A percentile compares a stretch with the other conserved stretches of the same genome.
Conservation (phyloP, 2,888 invertebrate species). For the Drosophila nigricruria region DNA sequence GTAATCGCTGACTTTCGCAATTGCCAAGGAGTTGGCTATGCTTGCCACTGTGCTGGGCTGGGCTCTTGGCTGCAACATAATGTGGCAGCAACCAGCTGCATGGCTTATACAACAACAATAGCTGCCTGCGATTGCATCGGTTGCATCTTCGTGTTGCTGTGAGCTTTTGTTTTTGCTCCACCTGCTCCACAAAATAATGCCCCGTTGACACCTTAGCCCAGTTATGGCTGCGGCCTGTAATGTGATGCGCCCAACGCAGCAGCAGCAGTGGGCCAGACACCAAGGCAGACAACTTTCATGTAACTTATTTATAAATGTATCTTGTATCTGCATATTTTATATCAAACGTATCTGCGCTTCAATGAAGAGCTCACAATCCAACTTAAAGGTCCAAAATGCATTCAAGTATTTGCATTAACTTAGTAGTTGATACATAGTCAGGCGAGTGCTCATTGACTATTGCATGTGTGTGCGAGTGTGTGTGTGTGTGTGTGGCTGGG, state of each 20-base stretch:
- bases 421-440: constrained; percentile 19
- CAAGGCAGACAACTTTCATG: constrained; percentile 61
- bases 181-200: constrained; percentile 37
- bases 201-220: constrained; percentile 75
- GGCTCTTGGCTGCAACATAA: constrained; percentile 2
- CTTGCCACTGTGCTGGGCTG: constrained; percentile 5
- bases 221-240: constrained; percentile 58
- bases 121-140: constrained; percentile 11
- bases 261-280: constrained; percentile 20
- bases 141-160: constrained; percentile 27
- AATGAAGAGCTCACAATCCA: constrained; percentile 21
- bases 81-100: constrained; percentile 11
- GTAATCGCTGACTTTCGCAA: constrained; percentile 57
- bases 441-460: constrained; percentile 42
- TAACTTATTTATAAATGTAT: constrained; percentile 10
- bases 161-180: constrained; percentile 23
- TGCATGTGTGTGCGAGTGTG: constrained; percentile 20
- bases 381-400: constrained; percentile 14
- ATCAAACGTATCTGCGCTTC: constrained; percentile 1
- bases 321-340: constrained; percentile 3
- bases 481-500: constrained; percentile 32
- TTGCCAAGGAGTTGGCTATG: constrained; percentile 7
- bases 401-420: constrained; percentile 28
- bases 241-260: constrained; percentile 55
- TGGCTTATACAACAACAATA: constrained; percentile 11